Evolutionary conservation across 2,888 invertebrate species (phyloP).

Genomic region (Athetis lepigone): DNA sequence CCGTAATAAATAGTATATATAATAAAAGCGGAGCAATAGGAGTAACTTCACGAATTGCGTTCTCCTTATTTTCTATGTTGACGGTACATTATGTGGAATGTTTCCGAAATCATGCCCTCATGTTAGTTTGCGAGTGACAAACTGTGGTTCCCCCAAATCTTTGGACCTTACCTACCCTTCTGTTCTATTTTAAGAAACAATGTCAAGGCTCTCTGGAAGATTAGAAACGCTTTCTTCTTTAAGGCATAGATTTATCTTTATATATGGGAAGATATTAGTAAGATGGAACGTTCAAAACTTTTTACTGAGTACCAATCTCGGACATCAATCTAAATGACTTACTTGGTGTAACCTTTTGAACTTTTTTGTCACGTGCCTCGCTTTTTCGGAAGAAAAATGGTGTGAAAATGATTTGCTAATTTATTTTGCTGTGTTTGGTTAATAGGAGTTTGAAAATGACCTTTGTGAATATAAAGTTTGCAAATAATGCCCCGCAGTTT

Average conservation of each 20-base stretch:
- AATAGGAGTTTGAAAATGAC: not conserved
- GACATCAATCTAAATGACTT: slow-evolving; percentile 61
- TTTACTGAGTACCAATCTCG: slow-evolving; percentile 47
- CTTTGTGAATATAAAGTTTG: not conserved
- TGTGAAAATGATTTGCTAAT: slow-evolving; percentile 28
- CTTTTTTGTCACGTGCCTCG: slow-evolving; percentile 36
- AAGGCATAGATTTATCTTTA: slow-evolving; percentile 62
- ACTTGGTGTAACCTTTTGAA: slow-evolving; percentile 52
- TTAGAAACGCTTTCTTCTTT: slow-evolving; percentile 59
- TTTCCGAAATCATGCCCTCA: slow-evolving; percentile 13
- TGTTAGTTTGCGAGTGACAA: slow-evolving; percentile 25
- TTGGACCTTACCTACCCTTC: slow-evolving; percentile 38
- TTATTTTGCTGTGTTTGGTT: slow-evolving; percentile 10
- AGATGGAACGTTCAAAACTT: slow-evolving; percentile 54
- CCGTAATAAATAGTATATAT: too few species aligned
- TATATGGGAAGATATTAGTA: slow-evolving; percentile 51
- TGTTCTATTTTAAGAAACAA: slow-evolving; percentile 61
- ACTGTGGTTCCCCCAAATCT: slow-evolving; percentile 42
- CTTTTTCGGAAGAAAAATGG: slow-evolving; percentile 24
- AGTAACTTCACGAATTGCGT: not conserved
- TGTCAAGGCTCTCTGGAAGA: slow-evolving; percentile 63
- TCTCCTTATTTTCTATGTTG: slow-evolving; percentile 6
- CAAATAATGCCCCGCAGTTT: too few species aligned
- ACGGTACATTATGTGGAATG: slow-evolving; percentile 17
- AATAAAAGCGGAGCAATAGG: not conserved